A percentile compares a stretch with the other conserved stretches of the same genome.
Evolutionary conservation across 1,140 invertebrate species (phyloP).

Genomic region (Drosophila auraria): DNA sequence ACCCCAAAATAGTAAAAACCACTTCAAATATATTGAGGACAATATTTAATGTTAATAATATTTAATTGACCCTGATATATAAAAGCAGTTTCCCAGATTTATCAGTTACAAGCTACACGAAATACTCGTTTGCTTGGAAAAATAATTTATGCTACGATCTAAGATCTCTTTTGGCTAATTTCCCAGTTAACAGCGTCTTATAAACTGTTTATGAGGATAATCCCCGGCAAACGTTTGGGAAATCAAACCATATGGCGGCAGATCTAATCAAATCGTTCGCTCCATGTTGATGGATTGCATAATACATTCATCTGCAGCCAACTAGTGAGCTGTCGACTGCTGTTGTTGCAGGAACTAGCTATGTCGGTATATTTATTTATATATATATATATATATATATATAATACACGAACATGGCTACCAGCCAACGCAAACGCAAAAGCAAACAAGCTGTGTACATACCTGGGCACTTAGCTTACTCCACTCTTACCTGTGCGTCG

Average conservation of each 20-base stretch:
- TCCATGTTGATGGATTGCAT: constrained; percentile 45
- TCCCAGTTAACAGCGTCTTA: constrained; percentile 18
- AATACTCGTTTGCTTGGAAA: constrained; percentile 11
- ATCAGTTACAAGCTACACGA: neutral
- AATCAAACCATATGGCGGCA: constrained; percentile 40
- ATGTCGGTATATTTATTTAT: constrained; percentile 13
- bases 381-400: constrained; percentile 3
- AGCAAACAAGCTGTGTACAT: constrained; percentile 22
- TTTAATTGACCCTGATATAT: constrained; percentile 13
- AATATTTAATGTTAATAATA: constrained; percentile 2
- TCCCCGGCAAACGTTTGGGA: constrained; percentile 30
- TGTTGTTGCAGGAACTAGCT: constrained; percentile 43
- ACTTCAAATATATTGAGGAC: neutral
- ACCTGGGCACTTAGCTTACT: constrained; percentile 25
- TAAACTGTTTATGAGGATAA: constrained; percentile 26
- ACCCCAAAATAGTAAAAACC: constrained; percentile 8
- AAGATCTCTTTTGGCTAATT: constrained; percentile 19
- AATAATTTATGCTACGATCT: constrained; percentile 4
- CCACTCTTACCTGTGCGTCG: constrained; percentile 11
- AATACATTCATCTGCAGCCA: constrained; percentile 47
- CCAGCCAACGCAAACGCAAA: constrained; percentile 48
- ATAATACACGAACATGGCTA: constrained; percentile 44
- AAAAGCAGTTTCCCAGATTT: constrained; percentile 5
- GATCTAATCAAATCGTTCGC: constrained; percentile 41
- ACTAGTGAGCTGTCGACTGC: constrained; percentile 26